These are phyloP conservation scores for Erpornis zantholeuca DNA, from an alignment of 2,113 vertebrate genomes.

Conservation along the genomic window DNA sequence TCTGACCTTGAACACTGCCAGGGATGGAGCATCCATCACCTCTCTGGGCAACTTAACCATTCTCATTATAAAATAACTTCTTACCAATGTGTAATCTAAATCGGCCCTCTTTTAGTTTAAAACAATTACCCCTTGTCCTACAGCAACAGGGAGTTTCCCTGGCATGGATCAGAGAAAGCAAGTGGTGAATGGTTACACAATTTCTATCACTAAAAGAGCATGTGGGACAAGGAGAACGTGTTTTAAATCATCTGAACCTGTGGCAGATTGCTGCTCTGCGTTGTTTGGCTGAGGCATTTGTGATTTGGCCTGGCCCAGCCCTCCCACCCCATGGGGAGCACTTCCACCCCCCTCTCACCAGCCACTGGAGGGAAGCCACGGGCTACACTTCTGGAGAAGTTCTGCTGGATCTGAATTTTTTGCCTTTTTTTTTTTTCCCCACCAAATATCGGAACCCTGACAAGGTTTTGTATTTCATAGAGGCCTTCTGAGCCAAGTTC, in stretches of 20 bases:
- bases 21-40: background rate
- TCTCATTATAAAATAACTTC: background rate
- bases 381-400: background rate
- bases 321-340: background rate
- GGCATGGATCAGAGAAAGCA: background rate
- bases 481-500: background rate
- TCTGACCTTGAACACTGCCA: background rate
- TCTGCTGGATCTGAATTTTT: background rate
- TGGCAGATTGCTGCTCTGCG: background rate
- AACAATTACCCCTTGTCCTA: background rate
- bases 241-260: background rate
- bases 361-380: background rate
- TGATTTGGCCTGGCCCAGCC: background rate
- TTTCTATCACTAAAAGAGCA: background rate
- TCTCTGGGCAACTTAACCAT: background rate
- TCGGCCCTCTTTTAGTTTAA: background rate
- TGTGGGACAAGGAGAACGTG: rapidly evolving
- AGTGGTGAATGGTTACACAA: too few species aligned
- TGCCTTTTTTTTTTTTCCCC: background rate
- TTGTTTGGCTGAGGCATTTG: background rate
- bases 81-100: background rate
- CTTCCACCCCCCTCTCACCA: background rate
- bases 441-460: background rate
- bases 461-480: background rate
- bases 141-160: background rate